phyloP scores from a whole-genome alignment of 1,140 invertebrate species.

The Drosophila grimshawi region DNA sequence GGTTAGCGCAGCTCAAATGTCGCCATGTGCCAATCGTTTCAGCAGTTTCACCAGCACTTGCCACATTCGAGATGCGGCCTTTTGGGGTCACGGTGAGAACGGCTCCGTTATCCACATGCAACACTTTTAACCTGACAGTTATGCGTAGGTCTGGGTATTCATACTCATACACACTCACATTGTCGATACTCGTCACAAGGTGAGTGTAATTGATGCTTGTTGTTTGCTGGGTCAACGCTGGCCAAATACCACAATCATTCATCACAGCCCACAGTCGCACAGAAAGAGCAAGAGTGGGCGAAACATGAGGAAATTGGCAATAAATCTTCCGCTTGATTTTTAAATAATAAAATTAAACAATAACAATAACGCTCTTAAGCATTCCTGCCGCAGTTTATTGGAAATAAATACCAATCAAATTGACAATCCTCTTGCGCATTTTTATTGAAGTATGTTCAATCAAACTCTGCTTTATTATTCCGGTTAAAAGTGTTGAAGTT shows the following conservation, averaged over 20 bases:
- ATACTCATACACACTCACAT: neutral
- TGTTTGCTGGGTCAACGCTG: conserved; percentile 33
- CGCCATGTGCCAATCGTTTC: neutral
- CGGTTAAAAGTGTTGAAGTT: no score
- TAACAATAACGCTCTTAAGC: neutral
- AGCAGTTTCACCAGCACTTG: neutral
- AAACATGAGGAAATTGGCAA: conserved; percentile 7
- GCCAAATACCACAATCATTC: conserved; percentile 47
- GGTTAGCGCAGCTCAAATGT: neutral
- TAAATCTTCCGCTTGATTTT: conserved; percentile 13
- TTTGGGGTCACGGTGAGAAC: conserved; percentile 31
- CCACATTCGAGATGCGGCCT: conserved; percentile 3
- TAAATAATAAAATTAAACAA: conserved; percentile 11
- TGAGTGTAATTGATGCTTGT: conserved; percentile 42
- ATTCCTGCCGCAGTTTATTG: conserved; percentile 15
- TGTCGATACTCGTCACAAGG: conserved; percentile 10
- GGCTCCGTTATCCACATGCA: conserved; percentile 41
- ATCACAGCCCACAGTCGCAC: conserved; percentile 6
- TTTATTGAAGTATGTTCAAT: conserved; percentile 31
- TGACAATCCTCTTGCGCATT: conserved; percentile 19
- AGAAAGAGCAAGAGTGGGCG: neutral
- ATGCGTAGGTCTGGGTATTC: neutral
- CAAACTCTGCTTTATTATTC: neutral
- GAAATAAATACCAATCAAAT: conserved; percentile 66
- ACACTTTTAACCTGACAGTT: conserved; percentile 14